Conservation (phyloP, 2,797 vertebrate genomes). For the Petrocephalus sullivani region DNA sequence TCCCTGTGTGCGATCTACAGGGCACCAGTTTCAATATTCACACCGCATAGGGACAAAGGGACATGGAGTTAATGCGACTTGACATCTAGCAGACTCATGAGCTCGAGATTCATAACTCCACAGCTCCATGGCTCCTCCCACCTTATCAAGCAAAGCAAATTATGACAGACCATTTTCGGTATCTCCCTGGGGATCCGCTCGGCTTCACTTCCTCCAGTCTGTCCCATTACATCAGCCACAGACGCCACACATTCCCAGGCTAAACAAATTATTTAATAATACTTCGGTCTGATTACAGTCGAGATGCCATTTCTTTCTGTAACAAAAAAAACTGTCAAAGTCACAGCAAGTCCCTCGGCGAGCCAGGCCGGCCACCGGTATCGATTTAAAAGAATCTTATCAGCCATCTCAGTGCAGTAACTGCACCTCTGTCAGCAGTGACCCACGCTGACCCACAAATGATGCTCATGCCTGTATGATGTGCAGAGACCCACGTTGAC, state of each 20-base stretch:
- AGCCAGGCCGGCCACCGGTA: not conserved
- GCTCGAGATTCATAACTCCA: not conserved
- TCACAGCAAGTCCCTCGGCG: not conserved
- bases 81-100: not conserved
- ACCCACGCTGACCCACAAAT: not conserved
- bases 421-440: not conserved
- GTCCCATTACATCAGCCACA: not conserved
- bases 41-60: not conserved
- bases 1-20: not conserved
- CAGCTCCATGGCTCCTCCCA: not conserved
- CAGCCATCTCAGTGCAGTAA: not conserved
- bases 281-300: not conserved
- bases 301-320: not conserved
- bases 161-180: not conserved
- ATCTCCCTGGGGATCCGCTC: not conserved
- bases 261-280: conserved; percentile 4
- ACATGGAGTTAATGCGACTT: not conserved
- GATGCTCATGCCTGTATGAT: not conserved
- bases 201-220: not conserved
- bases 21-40: not conserved
- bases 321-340: not conserved
- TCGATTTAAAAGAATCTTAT: not conserved
- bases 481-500: not conserved
- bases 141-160: not conserved
- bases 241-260: not conserved